Evolutionary conservation across 2,113 vertebrate species (phyloP), one percentile per base, ranked within the genome.

Genomic region (Sinocyclocheilus grahami): DNA sequence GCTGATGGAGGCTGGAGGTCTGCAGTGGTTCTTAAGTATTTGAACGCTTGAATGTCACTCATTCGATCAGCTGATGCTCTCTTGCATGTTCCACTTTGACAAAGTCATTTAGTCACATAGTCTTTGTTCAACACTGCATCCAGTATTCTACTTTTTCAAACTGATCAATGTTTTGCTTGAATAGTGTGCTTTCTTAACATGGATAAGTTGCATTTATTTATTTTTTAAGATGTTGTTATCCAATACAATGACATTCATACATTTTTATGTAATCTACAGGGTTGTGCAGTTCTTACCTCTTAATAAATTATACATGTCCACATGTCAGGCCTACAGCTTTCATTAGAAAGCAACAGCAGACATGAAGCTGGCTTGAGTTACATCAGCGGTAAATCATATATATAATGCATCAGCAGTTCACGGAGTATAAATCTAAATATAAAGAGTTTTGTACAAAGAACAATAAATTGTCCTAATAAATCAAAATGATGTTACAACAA

Each of bases 251-350:
- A 5, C 22, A 75, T 46, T n/a, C 22, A n/a, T 46, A 6, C 39
- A 48, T 75, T 13, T n/a, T 46, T 48, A 14, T 75, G 72, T 48
- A 75, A 75, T 33, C 5, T 13, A 5, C 69, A 72, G 33, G 8
- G 20, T 24, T 75, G 42, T 46, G 72, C 42, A 75, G 72, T 16
- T 48, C 72, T 75, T 75, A 24, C 42, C 72, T 48, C 72, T 48
- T 75, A 24, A 39, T 72, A 72, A 75, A 75, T 75, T 6, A 75
- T 83, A 18, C 39, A 83, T n/a, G 11, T 58, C 39, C 67, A 74
- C 22, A 6, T 20, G 27, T 78, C 24, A 22, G 27, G 27, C 20
- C 8, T 55, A 14, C 76, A 58, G 76, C 4, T 37, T 58, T 78
- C 48, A 78, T 58, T 12, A 78, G 75, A 77, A 18, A 74, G 37